These are phyloP conservation scores for Abrostola tripartita DNA, from an alignment of 2,888 invertebrate genomes.

Conservation along the genomic window DNA sequence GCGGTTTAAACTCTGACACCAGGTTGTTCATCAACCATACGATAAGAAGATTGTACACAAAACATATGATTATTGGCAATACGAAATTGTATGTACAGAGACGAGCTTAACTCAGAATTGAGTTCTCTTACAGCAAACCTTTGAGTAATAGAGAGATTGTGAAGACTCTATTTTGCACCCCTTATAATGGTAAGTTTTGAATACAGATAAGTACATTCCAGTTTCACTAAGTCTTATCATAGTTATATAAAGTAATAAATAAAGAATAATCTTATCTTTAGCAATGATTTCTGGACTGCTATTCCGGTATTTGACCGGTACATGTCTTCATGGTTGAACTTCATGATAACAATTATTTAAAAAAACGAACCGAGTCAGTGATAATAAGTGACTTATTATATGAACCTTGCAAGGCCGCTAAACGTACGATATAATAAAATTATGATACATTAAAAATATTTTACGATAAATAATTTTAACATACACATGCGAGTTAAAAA, in stretches of 20 bases:
- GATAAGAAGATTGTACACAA: too few species aligned
- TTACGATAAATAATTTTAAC: conserved; percentile 21
- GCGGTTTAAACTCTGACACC: too few species aligned
- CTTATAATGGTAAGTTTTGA: too few species aligned
- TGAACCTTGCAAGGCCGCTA: conserved; percentile 17
- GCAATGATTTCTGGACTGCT: background rate
- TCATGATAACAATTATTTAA: background rate
- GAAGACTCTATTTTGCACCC: too few species aligned
- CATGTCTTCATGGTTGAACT: background rate
- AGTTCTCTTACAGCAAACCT: too few species aligned
- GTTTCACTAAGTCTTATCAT: too few species aligned
- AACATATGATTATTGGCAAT: too few species aligned
- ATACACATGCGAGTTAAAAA: conserved; percentile 5
- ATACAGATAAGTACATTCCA: background rate
- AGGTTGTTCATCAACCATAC: too few species aligned
- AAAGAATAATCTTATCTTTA: background rate
- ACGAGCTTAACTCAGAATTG: too few species aligned
- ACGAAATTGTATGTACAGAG: too few species aligned
- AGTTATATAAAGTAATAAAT: too few species aligned
- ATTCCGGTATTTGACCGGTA: background rate
- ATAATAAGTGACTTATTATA: conserved; percentile 1
- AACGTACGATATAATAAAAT: background rate
- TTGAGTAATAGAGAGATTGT: too few species aligned
- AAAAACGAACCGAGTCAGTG: background rate
- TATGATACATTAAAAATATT: conserved; percentile 7